Evolutionary conservation across 2,113 vertebrate genomes (phyloP).

Genomic region (Rhodinocichla rosea): DNA sequence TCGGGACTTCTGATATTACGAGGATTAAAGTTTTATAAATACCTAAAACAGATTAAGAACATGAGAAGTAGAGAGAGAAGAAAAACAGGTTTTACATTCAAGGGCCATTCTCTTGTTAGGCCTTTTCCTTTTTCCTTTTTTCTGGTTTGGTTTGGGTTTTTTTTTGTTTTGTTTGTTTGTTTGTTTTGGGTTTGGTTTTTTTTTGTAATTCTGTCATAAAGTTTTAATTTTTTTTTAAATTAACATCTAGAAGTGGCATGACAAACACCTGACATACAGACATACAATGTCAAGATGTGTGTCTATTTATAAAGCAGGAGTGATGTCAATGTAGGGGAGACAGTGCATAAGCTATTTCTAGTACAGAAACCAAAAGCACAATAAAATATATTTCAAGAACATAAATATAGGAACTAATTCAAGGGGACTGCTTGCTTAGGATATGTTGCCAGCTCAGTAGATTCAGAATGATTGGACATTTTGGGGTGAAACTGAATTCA

Average conservation of each 20-base stretch:
- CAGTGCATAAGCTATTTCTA: background rate
- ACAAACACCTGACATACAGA: background rate
- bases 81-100: background rate
- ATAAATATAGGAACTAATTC: background rate
- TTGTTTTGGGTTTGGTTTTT: too few relatives aligned
- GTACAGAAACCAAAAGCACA: background rate
- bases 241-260: background rate
- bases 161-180: too few relatives aligned
- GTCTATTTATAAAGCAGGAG: background rate
- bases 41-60: slow-evolving; percentile 31
- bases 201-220: background rate
- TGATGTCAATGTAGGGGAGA: background rate
- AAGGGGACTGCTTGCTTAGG: background rate
- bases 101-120: background rate
- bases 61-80: background rate
- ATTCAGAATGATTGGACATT: background rate
- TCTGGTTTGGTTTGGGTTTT: too few relatives aligned
- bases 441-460: background rate
- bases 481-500: background rate
- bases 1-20: background rate
- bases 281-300: background rate
- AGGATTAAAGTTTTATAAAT: slow-evolving; percentile 43
- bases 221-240: background rate
- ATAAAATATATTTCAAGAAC: background rate
- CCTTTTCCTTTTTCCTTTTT: background rate